These are phyloP conservation scores for Rhineura floridana DNA, from an alignment of 2,113 vertebrate genomes.

Conservation along the genomic window DNA sequence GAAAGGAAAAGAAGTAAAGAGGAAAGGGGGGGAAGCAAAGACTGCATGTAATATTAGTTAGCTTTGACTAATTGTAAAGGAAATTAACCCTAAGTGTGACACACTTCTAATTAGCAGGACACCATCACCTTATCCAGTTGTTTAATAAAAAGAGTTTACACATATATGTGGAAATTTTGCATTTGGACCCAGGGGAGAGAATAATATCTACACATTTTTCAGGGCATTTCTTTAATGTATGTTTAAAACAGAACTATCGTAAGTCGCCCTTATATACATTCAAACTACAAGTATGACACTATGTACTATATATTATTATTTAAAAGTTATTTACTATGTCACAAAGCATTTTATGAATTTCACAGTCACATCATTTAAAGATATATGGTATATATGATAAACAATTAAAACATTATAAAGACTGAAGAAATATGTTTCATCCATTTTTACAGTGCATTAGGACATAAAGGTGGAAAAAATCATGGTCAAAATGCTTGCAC, in stretches of 20 bases:
- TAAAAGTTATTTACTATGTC: neutral
- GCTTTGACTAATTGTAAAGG: conserved; percentile 35
- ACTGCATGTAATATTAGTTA: conserved; percentile 20
- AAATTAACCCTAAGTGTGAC: conserved; percentile 43
- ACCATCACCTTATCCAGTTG: conserved; percentile 32
- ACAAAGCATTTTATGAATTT: neutral
- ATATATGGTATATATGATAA: conserved; percentile 7
- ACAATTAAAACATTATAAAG: conserved; percentile 35
- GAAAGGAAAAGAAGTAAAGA: neutral
- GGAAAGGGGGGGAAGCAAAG: neutral
- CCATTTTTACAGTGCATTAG: conserved; percentile 40
- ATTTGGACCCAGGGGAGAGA: conserved; percentile 12
- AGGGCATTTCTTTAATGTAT: conserved; percentile 24
- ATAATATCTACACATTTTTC: conserved; percentile 39
- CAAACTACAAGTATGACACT: conserved; percentile 2
- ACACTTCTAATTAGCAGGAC: conserved; percentile 46
- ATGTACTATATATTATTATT: conserved; percentile 5
- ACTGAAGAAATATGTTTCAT: conserved; percentile 40
- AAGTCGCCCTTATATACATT: conserved; percentile 20
- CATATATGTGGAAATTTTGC: conserved; percentile 24
- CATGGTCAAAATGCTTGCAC: conserved; percentile 52
- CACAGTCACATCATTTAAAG: conserved; percentile 15
- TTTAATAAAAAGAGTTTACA: conserved; percentile 26
- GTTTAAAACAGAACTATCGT: conserved; percentile 35
- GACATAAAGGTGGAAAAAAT: conserved; percentile 36